A percentile compares a stretch with the other conserved stretches of the same genome.
phyloP scores from a whole-genome alignment of 2,113 vertebrate genomes.

The Burhinus oedicnemus region DNA sequence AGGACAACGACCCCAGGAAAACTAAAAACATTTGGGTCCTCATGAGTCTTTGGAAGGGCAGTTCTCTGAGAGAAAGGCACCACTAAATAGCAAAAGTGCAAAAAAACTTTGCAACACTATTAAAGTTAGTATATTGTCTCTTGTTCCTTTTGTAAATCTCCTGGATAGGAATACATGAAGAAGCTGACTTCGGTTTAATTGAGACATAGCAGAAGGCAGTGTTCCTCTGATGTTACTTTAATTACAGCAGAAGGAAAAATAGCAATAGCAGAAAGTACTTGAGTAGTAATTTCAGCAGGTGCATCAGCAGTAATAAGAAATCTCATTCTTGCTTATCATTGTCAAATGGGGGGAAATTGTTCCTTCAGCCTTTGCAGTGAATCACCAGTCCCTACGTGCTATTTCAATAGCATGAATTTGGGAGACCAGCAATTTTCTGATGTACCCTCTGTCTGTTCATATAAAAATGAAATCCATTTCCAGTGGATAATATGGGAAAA shows the following conservation, averaged over 20 bases:
- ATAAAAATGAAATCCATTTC: neutral
- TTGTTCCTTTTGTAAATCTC: neutral
- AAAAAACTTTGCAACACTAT: neutral
- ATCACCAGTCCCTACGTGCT: neutral
- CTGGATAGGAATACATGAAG: neutral
- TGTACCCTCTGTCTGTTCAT: neutral
- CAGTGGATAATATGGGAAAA: neutral
- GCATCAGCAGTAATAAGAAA: constrained; percentile 8
- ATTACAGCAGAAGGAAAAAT: constrained; percentile 44
- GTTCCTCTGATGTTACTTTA: constrained; percentile 33
- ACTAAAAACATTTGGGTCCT: neutral
- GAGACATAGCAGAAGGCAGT: neutral
- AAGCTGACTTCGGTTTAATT: constrained; percentile 17
- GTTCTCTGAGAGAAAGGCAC: neutral
- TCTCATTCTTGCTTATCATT: constrained; percentile 21
- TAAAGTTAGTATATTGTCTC: neutral
- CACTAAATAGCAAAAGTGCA: neutral
- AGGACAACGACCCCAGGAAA: neutral
- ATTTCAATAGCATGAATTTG: neutral
- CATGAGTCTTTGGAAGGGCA: neutral
- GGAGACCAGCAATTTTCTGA: neutral
- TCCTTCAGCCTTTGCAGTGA: constrained; percentile 22
- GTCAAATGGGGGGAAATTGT: constrained; percentile 11
- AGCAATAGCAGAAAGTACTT: neutral
- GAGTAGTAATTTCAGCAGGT: constrained; percentile 47